Base-by-base conservation (phyloP, 2,113 vertebrate species). In the Calyptommatus sinebrachiatus region DNA sequence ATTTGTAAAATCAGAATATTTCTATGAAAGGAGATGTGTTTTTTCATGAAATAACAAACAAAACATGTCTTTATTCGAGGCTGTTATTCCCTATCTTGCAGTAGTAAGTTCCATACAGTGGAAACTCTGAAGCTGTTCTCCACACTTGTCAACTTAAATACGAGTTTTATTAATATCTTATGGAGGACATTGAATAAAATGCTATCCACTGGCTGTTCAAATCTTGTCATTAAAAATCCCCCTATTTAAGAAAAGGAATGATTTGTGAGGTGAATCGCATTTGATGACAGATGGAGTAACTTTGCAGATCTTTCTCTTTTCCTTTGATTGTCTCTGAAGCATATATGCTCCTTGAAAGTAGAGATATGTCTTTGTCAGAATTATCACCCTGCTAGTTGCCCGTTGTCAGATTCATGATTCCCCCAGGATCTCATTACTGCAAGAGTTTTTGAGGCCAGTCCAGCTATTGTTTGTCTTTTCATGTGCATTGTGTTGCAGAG, bases 231-330 rank as follows among this genome's bases (percentile, higher is more conserved):
- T 53, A 22, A 1, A 71, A 65, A 70, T 77, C 83, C 12, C n/a
- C 66, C 78, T 78, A 11, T 66, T 46, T 53, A 72, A 62, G 72
- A 83, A 79, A n/a, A 73, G 6, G 41, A 72, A 48, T 77, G 20
- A 66, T 29, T 75, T 83, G 28, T 79, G 77, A 84, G 18, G 26
- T 83, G 31, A 20, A 35, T 73, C 68, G 21, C 12, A 16, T 29
- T 69, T 24, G 2, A 24, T 57, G 45, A 63, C 41, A 76, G 11
- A 20, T 18, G 53, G 53, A 80, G 26, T 85, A 82, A 84, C 28
- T 50, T n/a, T 79, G 48, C 16, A 28, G 11, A 0, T 41, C 72
- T 76, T 4, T 41, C 11, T 4, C 2, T 24, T 7, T 21, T 3
- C 76, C 60, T 71, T 88, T 72, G 79, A 26, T 61, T 73, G 16